Base-by-base conservation (phyloP, 2,797 vertebrate species). In the Erpetoichthys calabaricus region DNA sequence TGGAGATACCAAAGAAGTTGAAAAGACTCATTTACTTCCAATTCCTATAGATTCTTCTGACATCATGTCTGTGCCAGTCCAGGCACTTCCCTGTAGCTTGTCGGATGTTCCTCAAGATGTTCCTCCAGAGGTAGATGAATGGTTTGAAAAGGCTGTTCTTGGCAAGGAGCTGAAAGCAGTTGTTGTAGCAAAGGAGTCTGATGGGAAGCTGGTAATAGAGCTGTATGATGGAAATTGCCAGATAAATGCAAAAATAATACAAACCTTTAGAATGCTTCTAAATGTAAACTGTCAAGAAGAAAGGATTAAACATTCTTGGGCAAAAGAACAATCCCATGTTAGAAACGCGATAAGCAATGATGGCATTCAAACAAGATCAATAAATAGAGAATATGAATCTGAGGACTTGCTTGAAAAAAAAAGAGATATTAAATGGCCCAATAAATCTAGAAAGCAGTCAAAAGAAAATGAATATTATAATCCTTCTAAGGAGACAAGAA, bases 1-100 rank as follows among this genome's bases (percentile, higher is more conserved):
- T 65, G 96, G 96, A 0, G 87, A 97, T 69, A 88, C 80, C 6
- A 74, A 88, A 57, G 61, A 77, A 41, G 69, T 91, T 51, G 70
- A 77, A 7, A 69, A 72, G 54, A 80, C 80, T 2, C 69, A 89
- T 55, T 60, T 97, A 60, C 75, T 93, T 60, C 86, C 85, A 42
- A 72, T 98, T 68, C 91, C 90, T 47, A 71, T 45, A 54, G 82
- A 91, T 67, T 89, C 89, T 4, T 78, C 71, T 45, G 82, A 90
- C 47, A 73, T 97, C 42, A 83, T 93, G 70, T 74, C 89, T 51
- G 70, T 91, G 59, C 93, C 96, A 41, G 86, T 95, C 70, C 94
- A 97, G 70, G 91, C 91, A 10, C 57, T 98, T 56, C 74, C 83
- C 60, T 95, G 92, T 70, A 77, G 83, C 3, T 84, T 98, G 7